phyloP scores from a whole-genome alignment of 2,888 invertebrate species.

The Agrochola lota region DNA sequence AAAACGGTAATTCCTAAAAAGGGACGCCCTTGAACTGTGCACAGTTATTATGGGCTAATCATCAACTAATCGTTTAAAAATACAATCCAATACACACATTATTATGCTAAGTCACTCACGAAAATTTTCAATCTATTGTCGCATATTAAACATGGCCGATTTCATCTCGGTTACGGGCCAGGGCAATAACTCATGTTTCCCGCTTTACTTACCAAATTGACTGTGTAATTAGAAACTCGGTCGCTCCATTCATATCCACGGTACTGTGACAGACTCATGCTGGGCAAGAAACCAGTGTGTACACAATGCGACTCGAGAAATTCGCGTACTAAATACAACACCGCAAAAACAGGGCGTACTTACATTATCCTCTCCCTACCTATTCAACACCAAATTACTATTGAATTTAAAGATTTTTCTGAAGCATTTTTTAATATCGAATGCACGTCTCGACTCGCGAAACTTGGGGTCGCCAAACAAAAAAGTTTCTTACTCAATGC shows the following conservation, averaged over 20 bases:
- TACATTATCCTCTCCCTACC: conserved; percentile 85
- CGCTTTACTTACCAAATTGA: conserved; percentile 88
- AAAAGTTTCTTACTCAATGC: conserved; percentile 74
- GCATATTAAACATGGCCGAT: conserved; percentile 83
- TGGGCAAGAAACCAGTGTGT: conserved; percentile 87
- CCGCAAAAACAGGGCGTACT: conserved; percentile 88
- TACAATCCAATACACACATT: conserved; percentile 77
- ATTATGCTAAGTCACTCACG: conserved; percentile 79
- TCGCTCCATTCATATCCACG: conserved; percentile 79
- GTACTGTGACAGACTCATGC: conserved; percentile 84
- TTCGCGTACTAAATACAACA: conserved; percentile 89
- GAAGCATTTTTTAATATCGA: conserved; percentile 86
- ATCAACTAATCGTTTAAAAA: conserved; percentile 79
- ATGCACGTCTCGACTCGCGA: conserved; percentile 82
- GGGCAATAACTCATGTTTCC: conserved; percentile 87
- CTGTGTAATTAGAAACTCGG: conserved; percentile 88
- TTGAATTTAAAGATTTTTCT: conserved; percentile 89
- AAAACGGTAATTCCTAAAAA: conserved; percentile 45
- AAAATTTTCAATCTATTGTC: conserved; percentile 80
- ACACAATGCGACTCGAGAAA: conserved; percentile 85
- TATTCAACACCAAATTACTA: conserved; percentile 87
- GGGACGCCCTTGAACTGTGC: conserved; percentile 47
- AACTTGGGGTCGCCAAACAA: conserved; percentile 74
- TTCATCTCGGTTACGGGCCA: conserved; percentile 83
- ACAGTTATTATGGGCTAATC: conserved; percentile 76